Evolutionary conservation across 1,140 invertebrate species (phyloP), one percentile per base, ranked within the genome.

Genomic region (Aphidius gifuensis): DNA sequence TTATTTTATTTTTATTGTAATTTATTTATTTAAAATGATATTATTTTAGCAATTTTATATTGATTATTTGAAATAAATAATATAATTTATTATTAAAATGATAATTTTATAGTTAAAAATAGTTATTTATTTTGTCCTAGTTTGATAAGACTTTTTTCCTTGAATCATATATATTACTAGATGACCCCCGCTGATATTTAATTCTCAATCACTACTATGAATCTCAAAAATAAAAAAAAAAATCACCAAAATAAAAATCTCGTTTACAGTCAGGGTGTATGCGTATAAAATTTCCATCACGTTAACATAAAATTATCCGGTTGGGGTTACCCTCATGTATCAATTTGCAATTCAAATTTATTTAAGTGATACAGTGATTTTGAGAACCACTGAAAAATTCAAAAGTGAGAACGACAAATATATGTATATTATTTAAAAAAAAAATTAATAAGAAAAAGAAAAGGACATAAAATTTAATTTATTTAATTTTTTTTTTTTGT

Each of bases 311-410:
- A 73, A 74, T 74, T 74, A 72, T 70, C 66, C 60, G 58, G 58
- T 49, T 48, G 43, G 58, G 45, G 63, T 54, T 47, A 62, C 49
- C 66, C 69, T 67, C 51, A 66, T 32, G 23, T 64, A 64, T 65
- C 70, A 58, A 74, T 74, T 74, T 70, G 73, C 73, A 74, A 74
- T 71, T 74, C 69, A 74, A 74, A 74, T 74, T 42, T 54, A 45
- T 56, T 47, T 39, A 40, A 9, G 39, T 43, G 38, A 38, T 42
- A 56, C 66, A 61, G 65, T 57, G 68, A 66, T 60, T 32, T 73
- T 74, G 73, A 74, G 72, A 66, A 69, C 71, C 73, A 66, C 73
- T 74, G 70, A 7, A 42, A n/a, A 39, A 9, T 45, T 23, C 48
- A 46, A 56, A 54, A 53, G 51, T 44, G 53, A 48, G 51, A 32